These are phyloP conservation scores for Cinclus cinclus DNA, from an alignment of 2,113 vertebrate species.

Conservation along the genomic window DNA sequence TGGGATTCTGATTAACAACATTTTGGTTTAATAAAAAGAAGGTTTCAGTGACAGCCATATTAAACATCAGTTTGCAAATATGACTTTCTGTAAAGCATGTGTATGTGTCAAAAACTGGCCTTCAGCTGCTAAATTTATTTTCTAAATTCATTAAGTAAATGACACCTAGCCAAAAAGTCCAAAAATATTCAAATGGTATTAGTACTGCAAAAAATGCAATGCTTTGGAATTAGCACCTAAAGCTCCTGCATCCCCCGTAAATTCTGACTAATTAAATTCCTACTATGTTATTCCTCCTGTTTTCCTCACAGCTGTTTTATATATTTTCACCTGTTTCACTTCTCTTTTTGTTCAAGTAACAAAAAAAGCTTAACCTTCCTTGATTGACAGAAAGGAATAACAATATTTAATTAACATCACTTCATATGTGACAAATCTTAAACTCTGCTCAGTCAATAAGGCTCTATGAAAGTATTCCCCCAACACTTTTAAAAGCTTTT, in stretches of 20 bases:
- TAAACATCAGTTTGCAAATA: constrained; percentile 13
- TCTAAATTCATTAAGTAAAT: not conserved
- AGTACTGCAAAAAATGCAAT: constrained; percentile 10
- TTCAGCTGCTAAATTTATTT: constrained; percentile 8
- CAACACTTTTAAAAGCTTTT: constrained; percentile 64
- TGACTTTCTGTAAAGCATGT: not conserved
- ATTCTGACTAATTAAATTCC: constrained; percentile 47
- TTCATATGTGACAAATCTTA: constrained; percentile 75
- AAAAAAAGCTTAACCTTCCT: constrained; percentile 54
- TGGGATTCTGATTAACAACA: not conserved
- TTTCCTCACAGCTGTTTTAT: constrained; percentile 47
- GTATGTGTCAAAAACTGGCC: not conserved
- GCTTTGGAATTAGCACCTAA: constrained; percentile 43
- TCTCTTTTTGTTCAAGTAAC: constrained; percentile 24
- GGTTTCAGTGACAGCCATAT: not conserved
- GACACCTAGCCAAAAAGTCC: not conserved
- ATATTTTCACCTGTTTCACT: constrained; percentile 48
- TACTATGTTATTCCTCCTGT: constrained; percentile 24
- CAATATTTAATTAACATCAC: constrained; percentile 70
- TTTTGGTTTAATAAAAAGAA: not conserved
- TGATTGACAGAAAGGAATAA: constrained; percentile 58
- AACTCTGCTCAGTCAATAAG: constrained; percentile 67
- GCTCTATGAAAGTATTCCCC: constrained; percentile 47
- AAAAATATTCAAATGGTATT: constrained; percentile 14
- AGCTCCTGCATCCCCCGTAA: not conserved